Evolutionary conservation across 2,797 vertebrate genomes (phyloP), one percentile per base, ranked within the genome.

Genomic region (Tarsius wallacei): DNA sequence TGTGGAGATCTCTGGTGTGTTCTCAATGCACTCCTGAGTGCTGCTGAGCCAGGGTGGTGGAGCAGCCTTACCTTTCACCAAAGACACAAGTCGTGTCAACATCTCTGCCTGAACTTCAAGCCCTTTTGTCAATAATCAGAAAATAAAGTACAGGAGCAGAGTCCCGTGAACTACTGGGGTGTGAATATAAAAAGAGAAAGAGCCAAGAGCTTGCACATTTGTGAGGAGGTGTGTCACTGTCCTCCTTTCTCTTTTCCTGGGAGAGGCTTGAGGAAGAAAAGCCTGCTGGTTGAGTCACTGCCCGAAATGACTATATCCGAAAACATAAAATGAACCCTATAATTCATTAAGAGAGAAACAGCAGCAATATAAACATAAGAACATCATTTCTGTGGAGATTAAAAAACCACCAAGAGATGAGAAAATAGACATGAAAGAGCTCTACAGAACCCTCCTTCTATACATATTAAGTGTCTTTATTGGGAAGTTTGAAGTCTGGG

Each of bases 331-430:
- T 80, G 77, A 49, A 36, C 49, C 36, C 81, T 70, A 80, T 85
- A 90, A 95, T 93, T 97, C 91, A 97, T 90, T 95, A 93, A 83
- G 97, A 96, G 76, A 96, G 76, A 76, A 90, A 84, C 91, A 94
- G 87, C 70, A 81, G 74, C 80, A 68, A 55, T 78, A 31, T 47
- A 90, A 96, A 84, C 68, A 31, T 63, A 88, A 94, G 70, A 93
- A 13, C 74, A 17, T 92, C 55, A 83, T 93, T 97, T 95, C 92
- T 96, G 47, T 70, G 73, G 49, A 42, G 3, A 16, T 24, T 42
- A 78, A 66, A 73, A 81, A 61, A 28, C 28, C 1, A 49, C 49
- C 76, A 14, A 85, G 84, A 85, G 42, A 66, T 87, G 19, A 91
- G 84, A 96, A 91, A 96, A 81, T 24, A 95, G 84, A 77, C 31